These are phyloP conservation scores for Falco berigora DNA, from an alignment of 2,797 vertebrate species.

Conservation along the genomic window DNA sequence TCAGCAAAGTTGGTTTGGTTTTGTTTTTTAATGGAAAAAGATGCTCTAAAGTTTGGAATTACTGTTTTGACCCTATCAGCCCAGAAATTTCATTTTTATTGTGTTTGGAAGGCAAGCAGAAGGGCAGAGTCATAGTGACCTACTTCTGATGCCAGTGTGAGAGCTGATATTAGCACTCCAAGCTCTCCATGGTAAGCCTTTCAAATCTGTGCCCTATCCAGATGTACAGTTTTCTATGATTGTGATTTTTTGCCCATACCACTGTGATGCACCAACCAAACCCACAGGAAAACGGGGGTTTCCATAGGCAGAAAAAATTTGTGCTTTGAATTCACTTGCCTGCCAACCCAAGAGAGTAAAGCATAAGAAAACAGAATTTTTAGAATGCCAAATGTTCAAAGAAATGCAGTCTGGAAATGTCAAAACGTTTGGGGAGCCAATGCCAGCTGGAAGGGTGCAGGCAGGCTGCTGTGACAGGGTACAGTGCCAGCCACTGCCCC, in stretches of 20 bases:
- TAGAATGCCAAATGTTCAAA: neutral
- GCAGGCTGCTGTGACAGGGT: neutral
- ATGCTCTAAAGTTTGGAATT: neutral
- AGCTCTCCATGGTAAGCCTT: neutral
- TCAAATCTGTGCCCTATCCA: neutral
- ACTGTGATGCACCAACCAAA: neutral
- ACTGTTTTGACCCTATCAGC: neutral
- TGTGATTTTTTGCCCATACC: neutral
- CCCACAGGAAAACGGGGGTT: neutral
- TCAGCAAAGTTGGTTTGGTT: neutral
- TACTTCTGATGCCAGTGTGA: neutral
- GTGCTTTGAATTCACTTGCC: neutral
- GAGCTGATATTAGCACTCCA: neutral
- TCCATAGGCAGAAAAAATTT: neutral
- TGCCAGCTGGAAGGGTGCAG: neutral
- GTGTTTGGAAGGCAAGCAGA: neutral
- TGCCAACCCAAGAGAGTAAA: neutral
- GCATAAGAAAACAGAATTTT: neutral
- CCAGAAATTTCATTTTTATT: neutral
- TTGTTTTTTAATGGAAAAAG: neutral
- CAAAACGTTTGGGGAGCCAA: neutral
- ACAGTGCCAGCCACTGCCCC: neutral
- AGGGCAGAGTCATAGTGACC: neutral
- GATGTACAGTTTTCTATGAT: accelerated
- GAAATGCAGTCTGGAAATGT: neutral